Percentiles rank a stretch among this genome's conserved stretches.
These are phyloP conservation scores for Grapholita molesta DNA, from an alignment of 1,140 invertebrate species.

Conservation along the genomic window DNA sequence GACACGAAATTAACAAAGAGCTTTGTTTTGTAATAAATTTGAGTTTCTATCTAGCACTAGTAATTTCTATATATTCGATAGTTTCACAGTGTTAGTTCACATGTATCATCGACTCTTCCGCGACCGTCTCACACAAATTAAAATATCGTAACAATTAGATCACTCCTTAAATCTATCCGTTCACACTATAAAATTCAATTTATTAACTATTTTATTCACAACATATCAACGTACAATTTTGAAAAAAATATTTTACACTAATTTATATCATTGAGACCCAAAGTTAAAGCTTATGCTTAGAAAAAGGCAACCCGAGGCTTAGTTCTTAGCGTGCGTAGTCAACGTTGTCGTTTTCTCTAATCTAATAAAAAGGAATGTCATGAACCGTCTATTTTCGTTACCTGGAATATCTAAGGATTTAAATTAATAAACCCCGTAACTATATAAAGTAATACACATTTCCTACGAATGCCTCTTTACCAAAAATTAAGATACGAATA, in stretches of 20 bases:
- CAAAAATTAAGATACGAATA: constrained; percentile 3
- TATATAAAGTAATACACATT: constrained; percentile 11
- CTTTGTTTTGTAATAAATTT: neutral
- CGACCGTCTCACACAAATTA: constrained; percentile 20
- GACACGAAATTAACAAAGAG: neutral
- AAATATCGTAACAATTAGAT: constrained; percentile 18
- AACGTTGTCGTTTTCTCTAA: constrained; percentile 10
- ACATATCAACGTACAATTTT: constrained; percentile 9
- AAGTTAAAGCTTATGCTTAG: constrained; percentile 29
- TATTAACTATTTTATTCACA: constrained; percentile 27
- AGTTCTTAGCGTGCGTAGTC: constrained; percentile 4
- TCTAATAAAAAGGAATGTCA: constrained; percentile 30
- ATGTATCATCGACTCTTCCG: constrained; percentile 15
- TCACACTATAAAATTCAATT: constrained; percentile 14
- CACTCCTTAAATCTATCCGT: constrained; percentile 13
- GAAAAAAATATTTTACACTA: constrained; percentile 27
- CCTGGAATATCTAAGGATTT: neutral
- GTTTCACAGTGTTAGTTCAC: constrained; percentile 12
- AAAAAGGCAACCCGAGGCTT: constrained; percentile 23
- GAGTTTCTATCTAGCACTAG: neutral
- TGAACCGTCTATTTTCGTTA: constrained; percentile 23
- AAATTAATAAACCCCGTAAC: neutral
- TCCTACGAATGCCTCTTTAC: constrained; percentile 10
- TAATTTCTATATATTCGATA: neutral
- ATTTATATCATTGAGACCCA: constrained; percentile 32